phyloP scores from a whole-genome alignment of 2,113 vertebrate genomes.

The Bothrops jararaca region DNA sequence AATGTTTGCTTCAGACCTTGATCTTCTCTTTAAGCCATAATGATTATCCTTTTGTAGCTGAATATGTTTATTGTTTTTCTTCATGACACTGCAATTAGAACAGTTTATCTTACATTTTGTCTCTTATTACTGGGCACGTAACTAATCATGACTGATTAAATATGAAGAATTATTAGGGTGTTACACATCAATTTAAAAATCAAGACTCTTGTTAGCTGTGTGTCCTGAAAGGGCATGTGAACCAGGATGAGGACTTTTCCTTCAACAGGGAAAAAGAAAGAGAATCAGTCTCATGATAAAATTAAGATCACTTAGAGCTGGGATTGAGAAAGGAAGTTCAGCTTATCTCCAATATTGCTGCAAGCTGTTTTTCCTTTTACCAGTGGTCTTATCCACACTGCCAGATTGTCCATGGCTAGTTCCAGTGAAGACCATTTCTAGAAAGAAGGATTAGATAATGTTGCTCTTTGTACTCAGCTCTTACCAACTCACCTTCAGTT shows the following conservation, averaged over 20 bases:
- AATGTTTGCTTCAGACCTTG: conserved; percentile 60
- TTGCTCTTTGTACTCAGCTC: neutral
- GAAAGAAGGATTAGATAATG: neutral
- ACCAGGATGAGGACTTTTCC: too few relatives aligned
- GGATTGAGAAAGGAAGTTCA: conserved; percentile 24
- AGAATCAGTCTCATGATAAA: conserved; percentile 33
- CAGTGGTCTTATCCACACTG: neutral
- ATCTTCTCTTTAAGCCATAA: conserved; percentile 55
- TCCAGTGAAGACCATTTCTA: neutral
- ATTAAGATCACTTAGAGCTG: conserved; percentile 32
- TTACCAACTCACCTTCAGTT: neutral
- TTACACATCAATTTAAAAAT: conserved; percentile 51
- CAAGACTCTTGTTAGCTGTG: conserved; percentile 30
- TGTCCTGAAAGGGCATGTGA: neutral
- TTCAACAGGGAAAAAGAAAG: neutral
- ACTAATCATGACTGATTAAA: conserved; percentile 53
- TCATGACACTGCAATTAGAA: conserved; percentile 55
- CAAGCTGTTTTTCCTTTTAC: neutral
- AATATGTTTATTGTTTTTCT: conserved; percentile 60
- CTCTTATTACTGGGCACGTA: conserved; percentile 11
- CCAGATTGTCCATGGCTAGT: neutral
- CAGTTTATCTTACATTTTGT: conserved; percentile 32
- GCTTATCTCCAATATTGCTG: neutral
- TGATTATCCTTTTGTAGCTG: conserved; percentile 55
- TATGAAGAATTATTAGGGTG: conserved; percentile 41